A percentile compares a stretch with the other conserved stretches of the same genome.
These are phyloP conservation scores for Prenolepis imparis DNA, from an alignment of 2,888 invertebrate species.

Conservation along the genomic window DNA sequence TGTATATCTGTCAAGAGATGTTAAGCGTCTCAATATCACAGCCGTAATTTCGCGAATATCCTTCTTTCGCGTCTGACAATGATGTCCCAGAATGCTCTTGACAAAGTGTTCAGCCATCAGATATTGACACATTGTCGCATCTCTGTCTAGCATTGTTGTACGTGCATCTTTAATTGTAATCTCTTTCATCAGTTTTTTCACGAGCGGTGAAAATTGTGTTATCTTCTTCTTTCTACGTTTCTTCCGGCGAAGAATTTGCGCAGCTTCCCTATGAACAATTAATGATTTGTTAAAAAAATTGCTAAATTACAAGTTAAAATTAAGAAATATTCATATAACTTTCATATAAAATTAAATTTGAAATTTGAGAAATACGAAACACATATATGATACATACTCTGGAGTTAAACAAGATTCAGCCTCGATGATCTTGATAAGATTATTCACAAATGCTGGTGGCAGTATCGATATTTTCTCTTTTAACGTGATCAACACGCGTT, in stretches of 20 bases:
- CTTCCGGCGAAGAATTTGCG: conserved; percentile 64
- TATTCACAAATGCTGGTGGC: conserved; percentile 77
- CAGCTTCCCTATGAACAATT: conserved; percentile 79
- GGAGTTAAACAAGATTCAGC: conserved; percentile 80
- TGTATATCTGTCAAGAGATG: conserved; percentile 71
- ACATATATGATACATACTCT: conserved; percentile 75
- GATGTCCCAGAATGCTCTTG: conserved; percentile 79
- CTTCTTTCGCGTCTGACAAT: conserved; percentile 74
- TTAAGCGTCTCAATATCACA: conserved; percentile 77
- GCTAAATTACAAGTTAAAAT: not conserved
- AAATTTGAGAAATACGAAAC: conserved; percentile 41
- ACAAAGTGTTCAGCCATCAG: conserved; percentile 82
- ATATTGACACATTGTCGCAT: conserved; percentile 80
- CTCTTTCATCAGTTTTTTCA: not conserved
- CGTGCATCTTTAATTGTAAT: not conserved
- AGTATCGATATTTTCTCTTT: conserved; percentile 73
- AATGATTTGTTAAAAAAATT: not conserved
- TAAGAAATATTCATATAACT: too few relatives aligned
- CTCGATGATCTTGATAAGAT: conserved; percentile 80
- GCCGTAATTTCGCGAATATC: conserved; percentile 81
- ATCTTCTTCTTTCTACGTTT: conserved; percentile 58
- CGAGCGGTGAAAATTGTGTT: not conserved
- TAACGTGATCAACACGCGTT: conserved; percentile 77
- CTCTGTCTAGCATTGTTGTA: conserved; percentile 66
- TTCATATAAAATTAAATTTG: not conserved